Evolutionary conservation across 2,888 invertebrate species (phyloP).

Genomic region (Mylabris sibirica): DNA sequence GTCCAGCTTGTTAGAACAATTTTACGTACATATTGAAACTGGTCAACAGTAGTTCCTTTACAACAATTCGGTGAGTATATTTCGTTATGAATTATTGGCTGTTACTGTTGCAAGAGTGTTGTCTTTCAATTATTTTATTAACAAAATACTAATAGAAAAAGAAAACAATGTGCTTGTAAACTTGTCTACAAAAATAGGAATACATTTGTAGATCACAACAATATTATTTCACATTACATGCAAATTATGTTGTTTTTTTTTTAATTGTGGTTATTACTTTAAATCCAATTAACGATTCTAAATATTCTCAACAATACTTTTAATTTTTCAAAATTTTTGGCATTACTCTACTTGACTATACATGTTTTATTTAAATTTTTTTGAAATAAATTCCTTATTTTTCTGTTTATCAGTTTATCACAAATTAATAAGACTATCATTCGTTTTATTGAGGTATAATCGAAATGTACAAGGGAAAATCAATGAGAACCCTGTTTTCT

Average conservation of each 20-base stretch:
- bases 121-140: too few species aligned
- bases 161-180: constrained; percentile 4
- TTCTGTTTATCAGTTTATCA: too few species aligned
- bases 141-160: not conserved
- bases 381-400: not conserved
- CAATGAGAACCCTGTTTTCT: not conserved
- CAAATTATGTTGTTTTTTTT: not conserved
- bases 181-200: constrained; percentile 3
- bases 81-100: too few species aligned
- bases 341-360: not conserved
- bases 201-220: constrained; percentile 1
- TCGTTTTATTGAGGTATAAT: not conserved
- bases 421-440: not conserved
- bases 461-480: not conserved
- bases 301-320: not conserved
- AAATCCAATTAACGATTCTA: not conserved
- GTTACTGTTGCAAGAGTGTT: too few species aligned
- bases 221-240: not conserved
- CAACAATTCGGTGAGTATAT: too few species aligned
- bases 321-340: not conserved
- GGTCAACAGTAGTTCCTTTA: too few species aligned
- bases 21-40: too few species aligned
- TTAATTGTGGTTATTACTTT: not conserved
- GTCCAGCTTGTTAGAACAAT: too few species aligned
- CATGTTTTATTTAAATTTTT: not conserved